phyloP scores from a whole-genome alignment of 53 echinoderm and acorn worm genomes.

The Luidia sarsii region DNA sequence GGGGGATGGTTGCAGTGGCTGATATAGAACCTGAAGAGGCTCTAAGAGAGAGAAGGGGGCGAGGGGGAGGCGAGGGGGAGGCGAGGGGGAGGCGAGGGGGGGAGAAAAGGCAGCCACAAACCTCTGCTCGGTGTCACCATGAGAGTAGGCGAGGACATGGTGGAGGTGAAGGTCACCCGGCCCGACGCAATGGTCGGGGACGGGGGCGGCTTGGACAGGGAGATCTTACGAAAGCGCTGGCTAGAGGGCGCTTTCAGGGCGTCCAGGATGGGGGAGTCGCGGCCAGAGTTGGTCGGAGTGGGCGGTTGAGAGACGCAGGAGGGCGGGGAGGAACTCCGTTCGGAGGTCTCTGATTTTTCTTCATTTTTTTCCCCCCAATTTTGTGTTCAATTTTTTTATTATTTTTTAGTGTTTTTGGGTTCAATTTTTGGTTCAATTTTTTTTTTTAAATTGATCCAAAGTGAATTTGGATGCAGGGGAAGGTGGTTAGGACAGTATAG shows the following conservation, averaged over 20 bases:
- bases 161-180: conserved; percentile 30
- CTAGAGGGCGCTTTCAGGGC: conserved; percentile 34
- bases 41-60: background rate
- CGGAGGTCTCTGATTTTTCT: conserved; percentile 35
- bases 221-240: conserved; percentile 44
- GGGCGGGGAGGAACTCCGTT: conserved; percentile 32
- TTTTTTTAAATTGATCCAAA: background rate
- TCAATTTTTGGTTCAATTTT: background rate
- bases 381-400: background rate
- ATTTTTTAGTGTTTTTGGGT: background rate
- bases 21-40: no score
- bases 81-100: background rate
- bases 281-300: conserved; percentile 45
- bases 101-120: conserved; percentile 5
- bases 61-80: background rate
- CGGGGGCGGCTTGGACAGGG: conserved; percentile 49
- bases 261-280: conserved; percentile 41
- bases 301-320: conserved; percentile 36
- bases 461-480: background rate
- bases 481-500: background rate
- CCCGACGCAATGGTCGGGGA: conserved; percentile 41
- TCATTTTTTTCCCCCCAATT: background rate
- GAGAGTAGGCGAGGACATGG: conserved; percentile 43
- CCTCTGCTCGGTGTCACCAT: conserved; percentile 48
- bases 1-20: no score